These are phyloP conservation scores for Chaetogeoica ovagalla DNA, from an alignment of 2,888 invertebrate species.

Conservation along the genomic window DNA sequence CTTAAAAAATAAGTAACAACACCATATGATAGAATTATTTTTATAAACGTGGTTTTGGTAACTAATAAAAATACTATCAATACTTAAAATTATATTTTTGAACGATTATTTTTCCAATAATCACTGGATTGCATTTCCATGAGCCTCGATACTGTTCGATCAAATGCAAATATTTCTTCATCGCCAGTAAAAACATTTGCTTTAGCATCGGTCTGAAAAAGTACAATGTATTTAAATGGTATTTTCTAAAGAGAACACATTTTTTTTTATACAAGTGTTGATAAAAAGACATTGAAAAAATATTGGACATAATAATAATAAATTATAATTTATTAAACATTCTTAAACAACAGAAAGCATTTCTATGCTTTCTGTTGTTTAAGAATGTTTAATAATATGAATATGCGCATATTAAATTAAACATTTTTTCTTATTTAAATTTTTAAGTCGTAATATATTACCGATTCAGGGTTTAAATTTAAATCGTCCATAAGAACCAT, in stretches of 20 bases:
- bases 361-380: no score
- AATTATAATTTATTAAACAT: no score
- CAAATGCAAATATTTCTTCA: conserved; percentile 96
- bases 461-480: conserved; percentile 75
- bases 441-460: conserved; percentile 57
- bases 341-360: no score
- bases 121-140: conserved; percentile 94
- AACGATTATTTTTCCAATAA: conserved; percentile 72
- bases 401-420: conserved; percentile 57
- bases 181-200: conserved; percentile 95
- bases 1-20: conserved; percentile 6
- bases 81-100: conserved; percentile 16
- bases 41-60: conserved; percentile 18
- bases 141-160: conserved; percentile 88
- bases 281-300: no score
- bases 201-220: conserved; percentile 70
- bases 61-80: not conserved
- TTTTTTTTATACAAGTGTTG: not conserved
- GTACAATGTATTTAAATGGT: conserved; percentile 42
- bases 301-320: no score
- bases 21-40: not conserved
- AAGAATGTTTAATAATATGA: not conserved
- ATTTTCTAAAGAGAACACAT: not conserved
- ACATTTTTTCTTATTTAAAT: no score
- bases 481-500: conserved; percentile 94